phyloP scores from a whole-genome alignment of 2,113 vertebrate genomes.

The Dasyurus viverrinus region DNA sequence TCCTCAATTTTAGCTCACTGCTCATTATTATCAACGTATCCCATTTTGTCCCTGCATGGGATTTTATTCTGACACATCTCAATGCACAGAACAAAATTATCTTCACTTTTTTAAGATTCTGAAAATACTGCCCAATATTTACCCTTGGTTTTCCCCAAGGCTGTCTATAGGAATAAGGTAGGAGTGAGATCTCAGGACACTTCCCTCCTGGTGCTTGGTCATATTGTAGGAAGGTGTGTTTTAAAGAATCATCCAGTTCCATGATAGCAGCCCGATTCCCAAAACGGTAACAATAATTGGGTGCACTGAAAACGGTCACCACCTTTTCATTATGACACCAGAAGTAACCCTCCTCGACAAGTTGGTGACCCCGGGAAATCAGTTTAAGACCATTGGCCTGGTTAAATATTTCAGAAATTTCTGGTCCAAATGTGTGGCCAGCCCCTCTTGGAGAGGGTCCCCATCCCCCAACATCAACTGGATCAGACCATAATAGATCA shows the following conservation, averaged over 20 bases:
- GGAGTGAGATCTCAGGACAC: background rate
- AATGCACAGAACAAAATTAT: background rate
- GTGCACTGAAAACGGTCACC: background rate
- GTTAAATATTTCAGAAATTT: constrained; percentile 84
- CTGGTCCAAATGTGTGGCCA: constrained; percentile 84
- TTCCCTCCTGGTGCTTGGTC: background rate
- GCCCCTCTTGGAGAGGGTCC: constrained; percentile 85
- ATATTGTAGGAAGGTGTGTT: background rate
- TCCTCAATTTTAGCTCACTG: background rate
- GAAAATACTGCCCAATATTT: background rate
- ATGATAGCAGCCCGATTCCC: background rate
- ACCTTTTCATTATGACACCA: background rate
- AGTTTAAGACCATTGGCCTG: constrained; percentile 84
- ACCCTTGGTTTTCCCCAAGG: background rate
- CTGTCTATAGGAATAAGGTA: background rate
- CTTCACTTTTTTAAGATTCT: background rate
- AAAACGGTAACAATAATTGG: constrained; percentile 1
- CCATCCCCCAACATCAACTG: constrained; percentile 82
- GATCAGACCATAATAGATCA: constrained; percentile 84
- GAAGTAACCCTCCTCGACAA: background rate
- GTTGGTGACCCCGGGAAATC: constrained; percentile 84
- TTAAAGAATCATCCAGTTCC: background rate
- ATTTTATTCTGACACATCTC: background rate
- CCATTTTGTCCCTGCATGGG: background rate
- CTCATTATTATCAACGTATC: background rate